Base-by-base conservation (phyloP, 1,140 invertebrate genomes). In the Aplysia californica region DNA sequence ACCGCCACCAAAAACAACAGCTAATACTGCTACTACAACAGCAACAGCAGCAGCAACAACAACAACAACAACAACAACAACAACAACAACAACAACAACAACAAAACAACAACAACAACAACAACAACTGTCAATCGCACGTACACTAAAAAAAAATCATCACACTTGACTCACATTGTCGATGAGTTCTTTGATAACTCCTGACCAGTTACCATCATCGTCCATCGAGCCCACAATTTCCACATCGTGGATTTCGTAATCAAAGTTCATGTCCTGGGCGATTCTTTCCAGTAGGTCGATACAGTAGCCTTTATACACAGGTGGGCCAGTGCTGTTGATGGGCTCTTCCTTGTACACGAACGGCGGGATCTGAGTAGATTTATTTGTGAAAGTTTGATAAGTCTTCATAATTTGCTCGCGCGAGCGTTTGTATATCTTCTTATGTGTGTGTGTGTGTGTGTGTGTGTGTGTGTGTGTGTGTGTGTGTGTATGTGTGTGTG, bases 251-350 rank as follows among this genome's bases (percentile, higher is more conserved):
- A 98, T 94, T 77, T 95, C 94, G 87, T 97, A 98, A 83, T 97
- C 95, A 83, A 99, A 98, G 71, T 94, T 93, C 0, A 97, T 91
- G 33, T 94, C 93, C 66, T 94, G 90, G 39, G 94, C 92, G 35
- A 98, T 96, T 86, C 95, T 93, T 73, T 97, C 92, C 0, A 99
- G 93, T 0, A 99, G 90, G 87, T 98, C 97, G 65, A 98, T 95
- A 87, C 97, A 98, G 87, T 98, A 99, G 15, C 97, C 97, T 80
- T 93, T 93, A 97, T 23, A 93, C 91, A 2, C 77, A 0, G 31
- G 64, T 0, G 44, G 75, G 0, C 88, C 90, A 36, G 90, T 87
- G 50, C 82, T 85, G 76, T 82, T 81, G 4, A 67, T 77, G 21
- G 74, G 69, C 50, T 78, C 82, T 74, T 55, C 35, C 41, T 83